A percentile compares a stretch with the other conserved stretches of the same genome.
phyloP scores from a whole-genome alignment of 2,888 invertebrate genomes.

The Arctia plantaginis region DNA sequence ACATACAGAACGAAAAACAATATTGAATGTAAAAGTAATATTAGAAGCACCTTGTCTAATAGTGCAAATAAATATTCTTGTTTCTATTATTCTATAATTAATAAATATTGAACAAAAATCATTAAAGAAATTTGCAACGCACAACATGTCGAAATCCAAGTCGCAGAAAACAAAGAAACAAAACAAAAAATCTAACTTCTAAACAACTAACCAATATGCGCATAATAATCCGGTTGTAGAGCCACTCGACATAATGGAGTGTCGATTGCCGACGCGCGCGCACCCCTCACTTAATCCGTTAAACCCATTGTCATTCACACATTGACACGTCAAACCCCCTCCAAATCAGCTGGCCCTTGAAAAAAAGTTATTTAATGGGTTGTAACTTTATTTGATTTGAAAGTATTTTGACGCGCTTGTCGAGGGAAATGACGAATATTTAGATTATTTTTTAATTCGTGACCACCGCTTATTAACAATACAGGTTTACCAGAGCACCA shows the following conservation, averaged over 20 bases:
- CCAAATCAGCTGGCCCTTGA: constrained; percentile 73
- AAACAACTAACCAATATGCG: constrained; percentile 75
- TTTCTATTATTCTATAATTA: neutral
- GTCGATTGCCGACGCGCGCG: constrained; percentile 65
- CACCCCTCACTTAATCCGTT: constrained; percentile 66
- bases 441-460: neutral
- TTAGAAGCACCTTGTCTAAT: neutral
- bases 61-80: neutral
- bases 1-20: neutral
- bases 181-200: constrained; percentile 48
- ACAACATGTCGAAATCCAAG: neutral
- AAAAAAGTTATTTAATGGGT: constrained; percentile 58
- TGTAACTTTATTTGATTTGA: constrained; percentile 33
- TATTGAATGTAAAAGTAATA: neutral
- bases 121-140: neutral
- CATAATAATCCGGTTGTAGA: constrained; percentile 73
- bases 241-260: constrained; percentile 81
- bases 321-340: constrained; percentile 56
- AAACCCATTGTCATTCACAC: constrained; percentile 73
- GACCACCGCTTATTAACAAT: neutral
- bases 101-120: neutral
- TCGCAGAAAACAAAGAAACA: neutral
- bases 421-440: constrained; percentile 1
- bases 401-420: constrained; percentile 44
- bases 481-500: neutral